These are phyloP conservation scores for Drosophila guanche DNA, from an alignment of 1,140 invertebrate species.

Conservation along the genomic window DNA sequence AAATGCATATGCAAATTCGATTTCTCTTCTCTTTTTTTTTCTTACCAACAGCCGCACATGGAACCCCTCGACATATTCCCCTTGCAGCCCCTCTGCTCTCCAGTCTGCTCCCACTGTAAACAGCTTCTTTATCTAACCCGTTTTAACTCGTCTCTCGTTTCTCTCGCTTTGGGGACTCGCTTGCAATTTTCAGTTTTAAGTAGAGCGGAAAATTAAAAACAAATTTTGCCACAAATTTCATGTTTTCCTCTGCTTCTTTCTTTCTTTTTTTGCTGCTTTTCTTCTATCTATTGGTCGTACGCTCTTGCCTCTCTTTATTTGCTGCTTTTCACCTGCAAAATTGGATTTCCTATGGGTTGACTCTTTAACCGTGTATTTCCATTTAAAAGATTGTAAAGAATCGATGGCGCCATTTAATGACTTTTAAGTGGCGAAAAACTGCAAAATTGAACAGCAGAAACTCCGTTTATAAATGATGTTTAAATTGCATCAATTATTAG, in stretches of 20 bases:
- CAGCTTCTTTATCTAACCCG: constrained; percentile 73
- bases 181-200: constrained; percentile 70
- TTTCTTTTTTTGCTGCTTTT: constrained; percentile 3
- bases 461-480: no score
- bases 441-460: no score
- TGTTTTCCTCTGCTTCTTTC: constrained; percentile 30
- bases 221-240: constrained; percentile 70
- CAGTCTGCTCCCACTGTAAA: constrained; percentile 41
- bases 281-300: neutral
- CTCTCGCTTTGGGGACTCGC: constrained; percentile 7
- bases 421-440: no score
- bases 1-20: constrained; percentile 76
- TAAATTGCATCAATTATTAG: no score
- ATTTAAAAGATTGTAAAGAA: neutral
- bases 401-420: no score
- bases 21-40: constrained; percentile 55
- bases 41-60: constrained; percentile 46
- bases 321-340: constrained; percentile 48
- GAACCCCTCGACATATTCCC: neutral
- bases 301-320: constrained; percentile 24
- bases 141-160: constrained; percentile 16
- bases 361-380: constrained; percentile 28
- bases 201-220: constrained; percentile 81
- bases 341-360: constrained; percentile 35
- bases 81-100: neutral